Percentiles rank a stretch among this genome's conserved stretches.
phyloP scores from a whole-genome alignment of 2,797 vertebrate species.

The Esox lucius region DNA sequence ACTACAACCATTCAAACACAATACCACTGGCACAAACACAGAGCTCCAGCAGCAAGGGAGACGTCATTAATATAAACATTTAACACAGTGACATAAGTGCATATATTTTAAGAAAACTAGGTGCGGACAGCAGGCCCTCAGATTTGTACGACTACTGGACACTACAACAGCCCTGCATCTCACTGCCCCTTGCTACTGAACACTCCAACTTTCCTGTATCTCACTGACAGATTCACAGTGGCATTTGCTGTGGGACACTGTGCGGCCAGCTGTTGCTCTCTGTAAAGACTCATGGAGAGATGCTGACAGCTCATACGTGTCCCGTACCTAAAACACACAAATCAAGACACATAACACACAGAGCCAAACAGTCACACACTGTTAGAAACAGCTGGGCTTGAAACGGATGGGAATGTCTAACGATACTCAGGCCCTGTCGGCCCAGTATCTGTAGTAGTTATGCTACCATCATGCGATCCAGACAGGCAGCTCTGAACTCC shows the following conservation, averaged over 20 bases:
- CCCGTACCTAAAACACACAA: slow-evolving; percentile 59
- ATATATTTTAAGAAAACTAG: too few relatives aligned
- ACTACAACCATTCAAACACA: too few relatives aligned
- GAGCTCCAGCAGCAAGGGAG: too few relatives aligned
- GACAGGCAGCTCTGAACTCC: slow-evolving; percentile 72
- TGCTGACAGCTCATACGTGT: slow-evolving; percentile 60
- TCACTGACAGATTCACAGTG: slow-evolving; percentile 48
- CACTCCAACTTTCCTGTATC: neutral
- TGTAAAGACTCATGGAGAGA: slow-evolving; percentile 62
- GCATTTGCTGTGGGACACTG: slow-evolving; percentile 51
- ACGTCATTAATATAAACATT: too few relatives aligned
- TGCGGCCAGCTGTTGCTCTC: slow-evolving; percentile 64
- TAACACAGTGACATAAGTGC: too few relatives aligned
- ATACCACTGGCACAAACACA: too few relatives aligned
- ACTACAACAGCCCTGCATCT: neutral
- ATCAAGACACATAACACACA: slow-evolving; percentile 9
- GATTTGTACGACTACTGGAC: too few relatives aligned
- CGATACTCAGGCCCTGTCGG: neutral
- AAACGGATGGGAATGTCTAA: neutral
- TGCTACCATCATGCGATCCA: slow-evolving; percentile 72
- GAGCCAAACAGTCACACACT: neutral
- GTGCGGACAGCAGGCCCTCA: too few relatives aligned
- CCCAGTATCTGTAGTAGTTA: neutral
- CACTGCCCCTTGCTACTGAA: neutral
- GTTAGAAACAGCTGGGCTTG: neutral